Evolutionary conservation across 2,797 vertebrate genomes (phyloP), one percentile per base, ranked within the genome.

Genomic region (Poeciliopsis presidionis): DNA sequence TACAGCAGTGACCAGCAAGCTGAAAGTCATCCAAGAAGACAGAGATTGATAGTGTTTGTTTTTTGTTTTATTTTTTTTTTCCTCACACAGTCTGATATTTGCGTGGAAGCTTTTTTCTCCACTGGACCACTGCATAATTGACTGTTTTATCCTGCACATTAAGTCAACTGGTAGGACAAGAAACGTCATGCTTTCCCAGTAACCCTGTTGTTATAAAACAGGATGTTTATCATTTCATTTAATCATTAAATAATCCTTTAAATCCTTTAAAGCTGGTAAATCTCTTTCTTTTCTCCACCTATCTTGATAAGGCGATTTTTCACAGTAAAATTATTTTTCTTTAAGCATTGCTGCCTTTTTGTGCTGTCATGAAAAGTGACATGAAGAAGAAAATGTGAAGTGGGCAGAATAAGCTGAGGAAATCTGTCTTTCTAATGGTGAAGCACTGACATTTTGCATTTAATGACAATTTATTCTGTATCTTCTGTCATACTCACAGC

Each of bases 161-260:
- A 45, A 57, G 33, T 79, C 30, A 25, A 9, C 30, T 28, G 77
- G 65, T 63, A 79, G 74, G 67, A 87, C 72, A 46, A 76, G 70
- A 80, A 20, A 74, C 55, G 63, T 78, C 33, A 43, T 61, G 57
- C 76, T 80, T 79, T 74, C 51, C 55, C 43, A 41, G 57, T 55
- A 53, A 72, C 74, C 71, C 33, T 76, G 45, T 77, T 22, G 28
- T 78, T 84, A 46, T 28, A 43, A 84, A 70, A 59, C 76, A 53
- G 18, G 72, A 79, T 79, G 79, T 85, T 87, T 81, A 46, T 89
- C 76, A 85, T 84, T 33, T 79, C 74, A 77, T 77, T 77, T 51
- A 0, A 67, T 86, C 76, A 81, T 90, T 86, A 86, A 87, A 85
- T 82, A 46, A 36, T 14, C 83, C 80, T 65, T 51, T n/a, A n/a